Base-by-base conservation (phyloP, 1,140 invertebrate species). In the Parapsyche elsis region DNA sequence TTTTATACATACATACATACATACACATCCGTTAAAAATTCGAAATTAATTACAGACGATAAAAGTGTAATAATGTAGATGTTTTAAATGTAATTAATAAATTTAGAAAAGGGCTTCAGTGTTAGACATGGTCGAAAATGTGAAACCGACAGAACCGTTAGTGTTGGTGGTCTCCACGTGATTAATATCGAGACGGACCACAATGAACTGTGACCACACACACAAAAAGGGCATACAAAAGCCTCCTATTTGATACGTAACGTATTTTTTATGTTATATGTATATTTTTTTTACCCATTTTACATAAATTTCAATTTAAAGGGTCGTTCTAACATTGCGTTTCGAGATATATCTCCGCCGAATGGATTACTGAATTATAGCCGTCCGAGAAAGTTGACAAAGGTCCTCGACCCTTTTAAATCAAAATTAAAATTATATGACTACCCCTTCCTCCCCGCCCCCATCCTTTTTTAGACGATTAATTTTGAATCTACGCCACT, bases 291-390 rank as follows among this genome's bases (percentile, higher is more conserved):
- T 79, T 38, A 38, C 30, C 30, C 30, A 38, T 78, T 76, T 81
- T 83, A 74, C 78, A 80, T 83, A 81, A 83, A 83, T 83, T 80
- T 83, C 79, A 83, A 83, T 83, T 81, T 83, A 79, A 80, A 80
- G 75, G 81, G 76, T 79, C 75, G 45, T 64, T 46, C 61, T 53
- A 67, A 49, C 16, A 24, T 44, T 16, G 45, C 78, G 78, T 80
- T 80, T 81, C 57, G 57, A 21, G 79, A 83, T 80, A 83, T 83
- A 80, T 80, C 64, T 61, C 57, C 16, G 57, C 71, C 61, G 81
- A 82, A 82, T 80, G 81, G 79, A 38, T 70, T 46, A 78, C 26
- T 76, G 79, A 83, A 83, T 83, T 83, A 83, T 79, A 59, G 67
- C 80, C 49, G 76, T 83, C 76, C 59, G 24, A 44, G 21, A 23